A percentile compares a stretch with the other conserved stretches of the same genome.
phyloP scores from a whole-genome alignment of 2,888 invertebrate species.

The Mamestra brassicae region DNA sequence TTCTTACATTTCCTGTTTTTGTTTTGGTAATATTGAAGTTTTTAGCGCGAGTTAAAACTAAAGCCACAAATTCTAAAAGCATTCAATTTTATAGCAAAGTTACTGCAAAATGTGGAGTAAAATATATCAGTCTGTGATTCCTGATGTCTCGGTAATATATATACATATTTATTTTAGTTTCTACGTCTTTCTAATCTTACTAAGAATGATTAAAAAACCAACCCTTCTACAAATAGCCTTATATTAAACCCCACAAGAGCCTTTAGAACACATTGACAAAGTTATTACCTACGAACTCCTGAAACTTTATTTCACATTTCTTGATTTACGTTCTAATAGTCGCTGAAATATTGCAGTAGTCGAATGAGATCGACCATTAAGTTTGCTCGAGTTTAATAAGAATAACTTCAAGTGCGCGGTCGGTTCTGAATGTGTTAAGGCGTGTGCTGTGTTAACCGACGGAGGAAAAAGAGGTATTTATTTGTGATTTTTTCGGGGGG shows the following conservation, averaged over 20 bases:
- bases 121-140: too few relatives aligned
- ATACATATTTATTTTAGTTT: too few relatives aligned
- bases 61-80: too few relatives aligned
- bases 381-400: slow-evolving; percentile 62
- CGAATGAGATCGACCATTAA: slow-evolving; percentile 51
- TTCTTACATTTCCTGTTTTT: not conserved
- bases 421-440: slow-evolving; percentile 48
- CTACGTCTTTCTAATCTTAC: too few relatives aligned
- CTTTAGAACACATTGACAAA: slow-evolving; percentile 23
- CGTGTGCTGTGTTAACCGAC: not conserved
- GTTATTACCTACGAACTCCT: slow-evolving; percentile 44
- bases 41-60: too few relatives aligned
- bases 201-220: not conserved
- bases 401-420: slow-evolving; percentile 55
- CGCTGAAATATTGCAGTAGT: slow-evolving; percentile 54
- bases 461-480: not conserved
- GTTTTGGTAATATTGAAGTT: not conserved
- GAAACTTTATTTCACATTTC: slow-evolving; percentile 57
- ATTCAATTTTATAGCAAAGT: too few relatives aligned
- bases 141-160: too few relatives aligned
- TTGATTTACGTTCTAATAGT: slow-evolving; percentile 60
- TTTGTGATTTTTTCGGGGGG: not conserved
- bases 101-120: too few relatives aligned
- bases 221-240: not conserved
- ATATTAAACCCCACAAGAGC: not conserved